Conservation (phyloP, 2,113 vertebrate species). For the Thamnaconus septentrionalis region DNA sequence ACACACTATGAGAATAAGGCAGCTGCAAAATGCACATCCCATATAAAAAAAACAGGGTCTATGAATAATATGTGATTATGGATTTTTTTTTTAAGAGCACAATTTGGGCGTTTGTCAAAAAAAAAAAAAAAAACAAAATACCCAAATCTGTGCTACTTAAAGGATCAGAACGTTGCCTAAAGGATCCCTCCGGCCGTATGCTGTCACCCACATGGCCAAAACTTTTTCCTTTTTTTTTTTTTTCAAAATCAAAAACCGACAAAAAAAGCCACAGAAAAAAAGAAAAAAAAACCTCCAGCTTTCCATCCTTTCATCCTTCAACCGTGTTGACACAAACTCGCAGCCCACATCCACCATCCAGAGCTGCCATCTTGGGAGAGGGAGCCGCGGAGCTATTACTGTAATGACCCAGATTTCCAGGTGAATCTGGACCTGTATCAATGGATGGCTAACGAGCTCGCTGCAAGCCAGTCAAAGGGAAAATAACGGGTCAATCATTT, state of each 20-base stretch:
- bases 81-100: constrained; percentile 32
- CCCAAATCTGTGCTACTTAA: constrained; percentile 64
- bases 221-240: constrained; percentile 6
- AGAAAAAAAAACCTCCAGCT: no score
- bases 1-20: constrained; percentile 18
- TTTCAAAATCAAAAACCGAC: background rate
- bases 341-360: constrained; percentile 69
- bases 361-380: constrained; percentile 59
- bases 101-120: constrained; percentile 47
- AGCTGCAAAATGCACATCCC: constrained; percentile 38
- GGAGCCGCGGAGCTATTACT: constrained; percentile 66
- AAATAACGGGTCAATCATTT: constrained; percentile 37
- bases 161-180: constrained; percentile 56
- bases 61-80: constrained; percentile 54
- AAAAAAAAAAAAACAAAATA: constrained; percentile 25
- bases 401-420: constrained; percentile 73
- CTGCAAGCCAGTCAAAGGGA: constrained; percentile 26
- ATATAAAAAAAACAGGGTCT: constrained; percentile 34
- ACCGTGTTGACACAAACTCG: no score
- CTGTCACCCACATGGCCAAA: constrained; percentile 46
- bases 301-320: no score
- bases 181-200: constrained; percentile 41
- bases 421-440: constrained; percentile 63
- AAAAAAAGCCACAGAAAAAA: constrained; percentile 13
- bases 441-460: constrained; percentile 42